phyloP scores from a whole-genome alignment of 1,140 invertebrate genomes.

The Galleria mellonella region DNA sequence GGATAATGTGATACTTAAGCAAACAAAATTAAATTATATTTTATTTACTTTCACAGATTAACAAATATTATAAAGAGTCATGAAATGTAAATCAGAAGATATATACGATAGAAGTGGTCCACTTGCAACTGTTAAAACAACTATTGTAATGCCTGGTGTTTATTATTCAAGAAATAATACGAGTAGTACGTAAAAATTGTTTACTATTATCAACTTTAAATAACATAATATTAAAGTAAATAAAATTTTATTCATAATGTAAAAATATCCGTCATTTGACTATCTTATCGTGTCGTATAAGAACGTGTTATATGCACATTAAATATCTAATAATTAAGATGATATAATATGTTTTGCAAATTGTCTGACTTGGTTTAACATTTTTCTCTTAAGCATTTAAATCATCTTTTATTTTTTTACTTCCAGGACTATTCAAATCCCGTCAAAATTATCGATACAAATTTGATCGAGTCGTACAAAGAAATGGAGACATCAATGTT shows the following conservation, averaged over 20 bases:
- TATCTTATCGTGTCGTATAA: too few species aligned
- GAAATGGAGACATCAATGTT: conserved; percentile 95
- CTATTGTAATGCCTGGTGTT: conserved; percentile 29
- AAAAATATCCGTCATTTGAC: too few species aligned
- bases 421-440: conserved; percentile 7
- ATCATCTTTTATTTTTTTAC: too few species aligned
- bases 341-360: neutral
- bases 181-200: conserved; percentile 1
- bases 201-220: neutral
- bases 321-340: neutral
- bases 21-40: too few species aligned
- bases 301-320: too few species aligned
- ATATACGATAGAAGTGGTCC: too few species aligned
- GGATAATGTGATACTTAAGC: too few species aligned
- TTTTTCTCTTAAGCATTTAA: too few species aligned
- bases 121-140: neutral
- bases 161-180: conserved; percentile 39
- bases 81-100: too few species aligned
- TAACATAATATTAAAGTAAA: neutral
- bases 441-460: conserved; percentile 25
- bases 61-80: too few species aligned
- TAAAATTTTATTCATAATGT: neutral
- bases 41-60: too few species aligned
- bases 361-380: too few species aligned
- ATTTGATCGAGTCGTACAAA: conserved; percentile 83